A percentile compares a stretch with the other conserved stretches of the same genome.
These are phyloP conservation scores for Aegypius monachus DNA, from an alignment of 2,113 vertebrate genomes.

Conservation along the genomic window DNA sequence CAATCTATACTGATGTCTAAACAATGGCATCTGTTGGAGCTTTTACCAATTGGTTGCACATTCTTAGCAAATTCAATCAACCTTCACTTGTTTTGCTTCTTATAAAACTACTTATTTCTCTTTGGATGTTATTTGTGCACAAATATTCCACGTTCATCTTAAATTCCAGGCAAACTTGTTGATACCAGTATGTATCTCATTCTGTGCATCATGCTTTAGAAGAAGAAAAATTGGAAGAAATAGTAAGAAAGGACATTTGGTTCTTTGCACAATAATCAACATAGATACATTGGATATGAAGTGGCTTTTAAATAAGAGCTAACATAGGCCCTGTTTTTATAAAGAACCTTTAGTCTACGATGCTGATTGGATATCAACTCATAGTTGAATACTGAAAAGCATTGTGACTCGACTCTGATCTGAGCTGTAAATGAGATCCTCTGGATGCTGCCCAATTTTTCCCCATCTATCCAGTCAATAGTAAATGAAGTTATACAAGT, in stretches of 20 bases:
- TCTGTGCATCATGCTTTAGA: not conserved
- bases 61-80: not conserved
- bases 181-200: not conserved
- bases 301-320: not conserved
- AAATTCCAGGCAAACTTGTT: not conserved
- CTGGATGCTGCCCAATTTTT: not conserved
- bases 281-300: not conserved
- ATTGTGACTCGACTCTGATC: not conserved
- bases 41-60: not conserved
- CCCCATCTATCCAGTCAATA: not conserved
- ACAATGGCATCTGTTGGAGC: not conserved
- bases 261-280: not conserved
- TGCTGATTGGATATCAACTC: not conserved
- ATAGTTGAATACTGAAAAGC: not conserved
- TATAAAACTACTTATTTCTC: not conserved
- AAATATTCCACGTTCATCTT: not conserved
- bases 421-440: not conserved
- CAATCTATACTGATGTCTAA: not conserved
- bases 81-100: not conserved
- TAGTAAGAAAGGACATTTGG: not conserved
- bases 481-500: not conserved
- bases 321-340: not conserved
- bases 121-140: not conserved
- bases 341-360: not conserved
- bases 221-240: not conserved